Base-by-base conservation (phyloP, 1,140 invertebrate genomes). In the Procambarus clarkii region DNA sequence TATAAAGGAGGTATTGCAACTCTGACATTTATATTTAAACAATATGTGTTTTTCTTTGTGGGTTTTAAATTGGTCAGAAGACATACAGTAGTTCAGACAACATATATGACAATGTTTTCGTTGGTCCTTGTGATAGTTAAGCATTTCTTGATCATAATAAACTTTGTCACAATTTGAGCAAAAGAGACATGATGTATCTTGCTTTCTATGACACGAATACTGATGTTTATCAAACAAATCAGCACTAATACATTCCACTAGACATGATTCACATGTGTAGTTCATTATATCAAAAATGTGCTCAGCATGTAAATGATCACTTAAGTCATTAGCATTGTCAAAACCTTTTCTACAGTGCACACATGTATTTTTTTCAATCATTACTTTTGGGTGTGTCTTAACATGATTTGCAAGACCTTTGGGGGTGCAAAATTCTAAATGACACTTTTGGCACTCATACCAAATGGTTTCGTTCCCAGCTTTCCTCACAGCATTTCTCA, bases 191-290 rank as follows among this genome's bases (percentile, higher is more conserved):
- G 54, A 64, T 24, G 81, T 45, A 21, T 24, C 54, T 34, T 71
- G 50, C 11, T 58, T 83, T 8, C 81, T 58, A 34, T 83, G 81
- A 44, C 81, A 83, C 34, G 60, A 64, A 34, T 69, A 83, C 18
- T 83, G 81, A 34, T 83, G 81, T 69, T 83, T 83, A 69, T 83
- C 81, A 83, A 83, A 83, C 45, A 83, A 83, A 34, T 83, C 81
- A 44, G 81, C 81, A 83, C 81, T 83, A 13, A 83, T 83, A n/a
- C 81, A 83, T 64, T 83, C 81, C 13, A 83, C 58, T 34, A 58
- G 81, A 45, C 81, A 83, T 44, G 81, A 83, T 64, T 83, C 81
- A 83, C 81, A 83, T 4, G 81, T 64, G 54, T 64, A 83, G 21
- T 83, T 83, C 21, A 60, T 64, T 69, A 83, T 21, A 64, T 69